phyloP scores from a whole-genome alignment of 64 coral and sea anemone species.

The Actinia tenebrosa region DNA sequence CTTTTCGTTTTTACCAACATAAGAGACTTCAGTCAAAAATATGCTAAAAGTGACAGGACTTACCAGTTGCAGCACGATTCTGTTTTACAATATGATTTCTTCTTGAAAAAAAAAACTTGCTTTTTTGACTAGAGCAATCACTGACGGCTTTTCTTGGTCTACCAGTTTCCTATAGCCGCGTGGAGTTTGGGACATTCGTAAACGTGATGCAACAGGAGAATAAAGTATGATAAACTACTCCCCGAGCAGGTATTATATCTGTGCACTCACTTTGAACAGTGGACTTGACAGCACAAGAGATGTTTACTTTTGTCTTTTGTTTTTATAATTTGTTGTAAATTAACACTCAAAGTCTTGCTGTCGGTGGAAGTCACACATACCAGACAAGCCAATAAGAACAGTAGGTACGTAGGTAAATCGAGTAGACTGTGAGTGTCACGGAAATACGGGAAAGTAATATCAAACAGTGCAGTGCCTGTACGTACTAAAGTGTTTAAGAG shows the following conservation, averaged over 20 bases:
- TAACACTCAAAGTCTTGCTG: background rate
- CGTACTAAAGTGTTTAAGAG: too few relatives aligned
- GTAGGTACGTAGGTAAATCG: background rate
- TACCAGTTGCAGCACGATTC: background rate
- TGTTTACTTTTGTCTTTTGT: background rate
- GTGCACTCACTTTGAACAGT: background rate
- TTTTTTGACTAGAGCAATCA: background rate
- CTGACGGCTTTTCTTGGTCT: background rate
- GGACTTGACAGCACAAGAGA: background rate
- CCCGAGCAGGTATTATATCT: background rate
- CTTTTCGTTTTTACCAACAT: background rate
- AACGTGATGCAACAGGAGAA: background rate
- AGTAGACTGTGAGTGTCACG: too few relatives aligned
- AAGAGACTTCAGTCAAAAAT: background rate
- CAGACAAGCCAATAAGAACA: background rate
- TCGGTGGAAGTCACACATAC: background rate
- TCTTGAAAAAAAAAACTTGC: background rate
- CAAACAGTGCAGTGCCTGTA: background rate
- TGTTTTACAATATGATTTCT: background rate
- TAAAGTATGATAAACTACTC: background rate
- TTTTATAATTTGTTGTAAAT: background rate
- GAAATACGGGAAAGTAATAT: background rate
- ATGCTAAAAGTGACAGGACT: background rate
- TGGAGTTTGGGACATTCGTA: background rate
- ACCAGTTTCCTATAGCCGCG: background rate